Conservation (phyloP, 2,113 vertebrate genomes). For the Callaeas wilsoni region DNA sequence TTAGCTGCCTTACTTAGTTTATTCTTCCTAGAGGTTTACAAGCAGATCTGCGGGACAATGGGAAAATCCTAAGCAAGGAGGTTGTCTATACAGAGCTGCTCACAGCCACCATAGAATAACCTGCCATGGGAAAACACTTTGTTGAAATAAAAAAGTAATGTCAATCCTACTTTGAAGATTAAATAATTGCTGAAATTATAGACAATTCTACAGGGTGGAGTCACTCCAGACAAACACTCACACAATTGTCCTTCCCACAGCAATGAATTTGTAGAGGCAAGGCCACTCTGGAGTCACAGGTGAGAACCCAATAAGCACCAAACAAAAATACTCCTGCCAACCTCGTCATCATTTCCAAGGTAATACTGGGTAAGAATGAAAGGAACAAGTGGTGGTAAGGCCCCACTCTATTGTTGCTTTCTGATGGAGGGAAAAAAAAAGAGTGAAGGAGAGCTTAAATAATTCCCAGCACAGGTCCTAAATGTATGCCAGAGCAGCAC, state of each 20-base stretch:
- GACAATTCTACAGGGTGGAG: neutral
- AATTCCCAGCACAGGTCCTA: neutral
- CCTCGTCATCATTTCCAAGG: neutral
- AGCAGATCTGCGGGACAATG: neutral
- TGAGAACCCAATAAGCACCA: neutral
- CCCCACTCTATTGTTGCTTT: neutral
- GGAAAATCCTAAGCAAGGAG: neutral
- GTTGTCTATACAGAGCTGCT: neutral
- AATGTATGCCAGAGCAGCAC: neutral
- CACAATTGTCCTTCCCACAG: neutral
- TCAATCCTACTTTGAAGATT: neutral
- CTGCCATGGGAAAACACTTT: neutral
- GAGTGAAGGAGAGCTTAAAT: neutral
- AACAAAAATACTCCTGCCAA: neutral
- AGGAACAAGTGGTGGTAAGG: neutral
- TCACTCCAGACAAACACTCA: neutral
- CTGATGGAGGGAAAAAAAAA: neutral
- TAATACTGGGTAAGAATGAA: neutral
- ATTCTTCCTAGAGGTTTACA: neutral
- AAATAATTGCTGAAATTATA: constrained; percentile 28
- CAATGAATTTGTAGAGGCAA: neutral
- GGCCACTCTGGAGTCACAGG: neutral
- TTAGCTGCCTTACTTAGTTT: neutral
- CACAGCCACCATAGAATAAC: neutral
- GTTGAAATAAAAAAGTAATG: neutral